Conservation (phyloP, 2,113 vertebrate species). For the Labeo catla region DNA sequence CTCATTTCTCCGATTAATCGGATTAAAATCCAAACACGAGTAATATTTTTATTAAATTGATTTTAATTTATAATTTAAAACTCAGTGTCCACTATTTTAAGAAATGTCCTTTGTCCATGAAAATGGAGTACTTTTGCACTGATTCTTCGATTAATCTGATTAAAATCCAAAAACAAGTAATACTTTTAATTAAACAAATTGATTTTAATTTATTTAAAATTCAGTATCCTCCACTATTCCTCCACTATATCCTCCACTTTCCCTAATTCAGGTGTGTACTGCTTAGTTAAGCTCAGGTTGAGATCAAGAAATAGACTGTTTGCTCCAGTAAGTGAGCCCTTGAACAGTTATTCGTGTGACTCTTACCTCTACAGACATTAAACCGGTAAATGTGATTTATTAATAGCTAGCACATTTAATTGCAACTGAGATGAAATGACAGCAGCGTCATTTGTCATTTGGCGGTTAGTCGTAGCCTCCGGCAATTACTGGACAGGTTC, state of each 20-base stretch:
- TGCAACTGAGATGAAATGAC: not conserved
- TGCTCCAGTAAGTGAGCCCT: not conserved
- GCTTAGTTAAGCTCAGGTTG: not conserved
- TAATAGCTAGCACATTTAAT: constrained; percentile 30
- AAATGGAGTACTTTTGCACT: not conserved
- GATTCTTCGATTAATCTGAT: too few relatives aligned
- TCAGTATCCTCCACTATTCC: too few relatives aligned
- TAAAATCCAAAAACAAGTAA: too few relatives aligned
- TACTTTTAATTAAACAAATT: too few relatives aligned
- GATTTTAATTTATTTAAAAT: too few relatives aligned
- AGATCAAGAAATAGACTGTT: not conserved
- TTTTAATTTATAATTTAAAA: too few relatives aligned
- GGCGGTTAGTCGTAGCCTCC: not conserved
- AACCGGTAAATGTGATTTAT: constrained; percentile 2
- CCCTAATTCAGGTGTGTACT: not conserved
- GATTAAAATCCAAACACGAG: too few relatives aligned
- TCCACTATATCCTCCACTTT: too few relatives aligned
- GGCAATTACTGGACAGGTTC: not conserved
- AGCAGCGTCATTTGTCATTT: constrained; percentile 1
- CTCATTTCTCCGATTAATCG: too few relatives aligned
- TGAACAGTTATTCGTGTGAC: not conserved
- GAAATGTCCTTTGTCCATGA: not conserved
- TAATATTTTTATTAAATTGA: too few relatives aligned
- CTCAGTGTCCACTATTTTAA: not conserved
- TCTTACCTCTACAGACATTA: not conserved